Evolutionary conservation across 2,797 vertebrate species (phyloP).

Genomic region (Amblyraja radiata): DNA sequence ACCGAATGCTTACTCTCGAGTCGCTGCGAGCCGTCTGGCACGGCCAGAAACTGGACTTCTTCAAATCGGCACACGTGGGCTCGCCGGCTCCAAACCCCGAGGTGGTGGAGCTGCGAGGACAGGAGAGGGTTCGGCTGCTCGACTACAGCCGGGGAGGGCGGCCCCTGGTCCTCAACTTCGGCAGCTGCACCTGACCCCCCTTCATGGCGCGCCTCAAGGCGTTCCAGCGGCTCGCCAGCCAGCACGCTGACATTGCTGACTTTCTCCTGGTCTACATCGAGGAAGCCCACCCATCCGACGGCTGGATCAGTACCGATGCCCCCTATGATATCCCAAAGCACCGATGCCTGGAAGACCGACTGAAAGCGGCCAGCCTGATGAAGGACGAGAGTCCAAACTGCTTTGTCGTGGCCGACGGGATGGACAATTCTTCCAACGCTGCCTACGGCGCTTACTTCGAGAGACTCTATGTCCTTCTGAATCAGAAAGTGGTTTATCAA

Average conservation of each 20-base stretch:
- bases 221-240: conserved; percentile 81
- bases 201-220: conserved; percentile 95
- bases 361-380: conserved; percentile 80
- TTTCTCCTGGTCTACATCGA: conserved; percentile 93
- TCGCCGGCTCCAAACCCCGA: conserved; percentile 82
- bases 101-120: conserved; percentile 77
- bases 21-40: conserved; percentile 93
- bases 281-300: conserved; percentile 93
- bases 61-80: conserved; percentile 86
- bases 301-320: conserved; percentile 94
- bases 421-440: conserved; percentile 90
- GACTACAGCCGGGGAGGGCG: conserved; percentile 78
- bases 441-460: conserved; percentile 97
- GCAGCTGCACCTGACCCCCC: conserved; percentile 98
- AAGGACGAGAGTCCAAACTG: conserved; percentile 71
- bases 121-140: conserved; percentile 68
- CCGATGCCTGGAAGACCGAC: conserved; percentile 85
- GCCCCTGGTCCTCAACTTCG: conserved; percentile 91
- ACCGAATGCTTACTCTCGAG: conserved; percentile 88
- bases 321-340: conserved; percentile 88
- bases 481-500: conserved; percentile 81
- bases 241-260: conserved; percentile 86
- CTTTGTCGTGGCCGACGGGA: conserved; percentile 85
- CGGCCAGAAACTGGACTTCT: conserved; percentile 91
- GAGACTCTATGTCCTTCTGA: conserved; percentile 86